Base-by-base conservation (phyloP, 2,797 vertebrate species). In the Botia kubotai region DNA sequence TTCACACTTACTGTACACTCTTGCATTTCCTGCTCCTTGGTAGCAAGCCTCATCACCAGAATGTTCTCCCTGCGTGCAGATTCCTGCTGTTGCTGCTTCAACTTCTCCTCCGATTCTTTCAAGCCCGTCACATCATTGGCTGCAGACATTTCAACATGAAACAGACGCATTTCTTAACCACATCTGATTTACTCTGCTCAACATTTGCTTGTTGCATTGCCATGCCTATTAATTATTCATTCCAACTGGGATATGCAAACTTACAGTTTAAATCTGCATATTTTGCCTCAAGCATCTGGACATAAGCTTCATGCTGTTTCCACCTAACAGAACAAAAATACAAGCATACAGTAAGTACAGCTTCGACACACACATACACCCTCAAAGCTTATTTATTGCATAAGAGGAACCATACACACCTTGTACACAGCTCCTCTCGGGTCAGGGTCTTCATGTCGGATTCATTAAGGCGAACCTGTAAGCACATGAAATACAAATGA, bases 11-110 rank as follows among this genome's bases (percentile, higher is more conserved):
- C 98, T 89, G 98, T 99, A 94, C 98, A 99, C 92, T 99, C 98
- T 86, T 99, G 98, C 98, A 99, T 99, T 89, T 99, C 98, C 90
- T 99, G 98, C 74, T 99, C 98, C 93, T 99, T 99, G 83, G 98
- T 99, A 89, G 98, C 98, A 85, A 99, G 95, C 80, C 98, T 93
- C 98, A 99, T 99, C 84, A 99, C 97, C 89, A 99, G 93, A 91
- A 99, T 99, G 93, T 99, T 99, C 91, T 99, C 98, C 87, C 98
- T 95, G 86, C 98, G 96, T 17, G 98, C 97, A 84, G 98, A 99
- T 86, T 99, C 98, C 88, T 99, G 98, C 90, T 99, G 98, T 84
- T 99, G 98, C 84, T 99, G 98, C 92, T 99, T 99, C 83, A 99
- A 84, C 90, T 99, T 99, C 90, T 99, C 98, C 93, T 99, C 98